A percentile compares a stretch with the other conserved stretches of the same genome.
Evolutionary conservation across 2,113 vertebrate species (phyloP).

Genomic region (Menura novaehollandiae): DNA sequence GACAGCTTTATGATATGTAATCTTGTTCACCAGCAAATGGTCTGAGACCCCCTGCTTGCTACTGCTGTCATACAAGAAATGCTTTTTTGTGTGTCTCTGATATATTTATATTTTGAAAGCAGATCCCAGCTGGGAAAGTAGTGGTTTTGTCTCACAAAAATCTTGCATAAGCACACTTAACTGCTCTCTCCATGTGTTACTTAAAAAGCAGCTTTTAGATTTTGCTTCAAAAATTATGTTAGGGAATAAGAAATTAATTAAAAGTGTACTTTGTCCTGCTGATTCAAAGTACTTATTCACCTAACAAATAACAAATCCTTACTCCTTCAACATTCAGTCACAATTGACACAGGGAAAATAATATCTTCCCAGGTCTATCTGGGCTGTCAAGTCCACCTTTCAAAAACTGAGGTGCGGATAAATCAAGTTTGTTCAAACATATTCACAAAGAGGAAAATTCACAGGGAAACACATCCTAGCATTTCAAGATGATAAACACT

Average conservation of each 20-base stretch:
- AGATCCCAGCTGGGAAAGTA: constrained; percentile 43
- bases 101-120: constrained; percentile 52
- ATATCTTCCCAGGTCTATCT: neutral
- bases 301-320: neutral
- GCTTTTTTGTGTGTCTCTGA: constrained; percentile 7
- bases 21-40: constrained; percentile 65
- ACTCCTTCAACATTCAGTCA: neutral
- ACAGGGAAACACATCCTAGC: neutral
- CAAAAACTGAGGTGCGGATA: neutral
- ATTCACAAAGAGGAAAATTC: neutral
- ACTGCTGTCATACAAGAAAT: constrained; percentile 49
- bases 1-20: constrained; percentile 71
- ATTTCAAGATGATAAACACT: neutral
- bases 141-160: neutral
- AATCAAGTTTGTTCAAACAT: neutral
- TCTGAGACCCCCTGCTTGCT: constrained; percentile 57
- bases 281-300: neutral
- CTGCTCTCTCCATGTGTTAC: neutral
- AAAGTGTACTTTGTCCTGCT: neutral
- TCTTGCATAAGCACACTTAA: neutral
- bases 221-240: neutral
- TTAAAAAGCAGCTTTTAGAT: neutral
- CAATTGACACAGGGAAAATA: neutral
- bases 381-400: rapidly evolving
- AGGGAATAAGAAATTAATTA: neutral